Base-by-base conservation (phyloP, 1,140 invertebrate genomes). In the Rhizoglyphus robini region DNA sequence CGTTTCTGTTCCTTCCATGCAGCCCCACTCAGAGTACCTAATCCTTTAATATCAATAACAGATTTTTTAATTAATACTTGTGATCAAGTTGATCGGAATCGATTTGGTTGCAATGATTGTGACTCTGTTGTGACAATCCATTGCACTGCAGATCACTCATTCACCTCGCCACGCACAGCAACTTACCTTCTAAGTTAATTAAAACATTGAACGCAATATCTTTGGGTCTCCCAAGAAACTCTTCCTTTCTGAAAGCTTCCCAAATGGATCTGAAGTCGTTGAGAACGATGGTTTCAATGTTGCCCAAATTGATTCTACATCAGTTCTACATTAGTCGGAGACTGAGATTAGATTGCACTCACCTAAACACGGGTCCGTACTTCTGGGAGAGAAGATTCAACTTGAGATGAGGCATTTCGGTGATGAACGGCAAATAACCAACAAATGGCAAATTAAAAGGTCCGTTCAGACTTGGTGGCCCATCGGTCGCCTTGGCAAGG, bases 1-100 rank as follows among this genome's bases (percentile, higher is more conserved):
- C 83, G 79, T 64, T 88, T 81, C 74, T 92, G 88, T 70, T 90
- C 87, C 62, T 83, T 80, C 89, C 89, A 93, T 46, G 86, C 76
- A 1, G 71, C 34, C 15, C 76, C 76, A 62, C 65, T 68, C 4
- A 49, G 48, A 34, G 51, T 68, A 1, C 65, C 63, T 38, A 68
- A 68, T 25, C 65, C 67, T 67, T 41, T 13, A 41, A 49, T 25
- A 60, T 11, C 25, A 46, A 13, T 57, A 11, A 30, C 13, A 57
- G 11, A 57, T 13, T 30, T n/a, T n/a, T 13, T 60, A 29, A 48
- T 60, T 29, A 60, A 60, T 47, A 60, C 25, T 11, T 5, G 20
- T 11, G 8, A 31, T 4, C 8, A 29, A 31, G 32, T 60, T 8
- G n/a, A 47, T 8, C 30, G 4, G n/a, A n/a, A n/a, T n/a, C n/a